Evolutionary conservation across 2,113 vertebrate species (phyloP).

Genomic region (Pycnonotus jocosus): DNA sequence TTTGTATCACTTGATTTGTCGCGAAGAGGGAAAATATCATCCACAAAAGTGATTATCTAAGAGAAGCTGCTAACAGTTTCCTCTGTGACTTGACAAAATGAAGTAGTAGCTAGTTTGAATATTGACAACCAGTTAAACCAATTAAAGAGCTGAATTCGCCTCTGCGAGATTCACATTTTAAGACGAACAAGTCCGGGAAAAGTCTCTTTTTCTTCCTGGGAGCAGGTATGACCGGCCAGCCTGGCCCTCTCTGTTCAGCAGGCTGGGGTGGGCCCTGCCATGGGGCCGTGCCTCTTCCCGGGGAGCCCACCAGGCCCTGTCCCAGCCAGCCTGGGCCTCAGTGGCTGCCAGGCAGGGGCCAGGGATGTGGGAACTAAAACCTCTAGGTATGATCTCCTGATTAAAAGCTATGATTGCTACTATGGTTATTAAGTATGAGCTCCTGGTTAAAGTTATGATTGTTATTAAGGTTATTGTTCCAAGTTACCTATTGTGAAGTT

Average conservation of each 20-base stretch:
- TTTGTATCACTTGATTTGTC: background rate
- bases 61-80: background rate
- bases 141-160: background rate
- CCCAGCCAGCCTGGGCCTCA: background rate
- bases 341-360: background rate
- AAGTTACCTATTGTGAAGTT: no score
- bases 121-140: background rate
- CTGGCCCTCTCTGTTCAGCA: background rate
- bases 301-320: background rate
- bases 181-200: background rate
- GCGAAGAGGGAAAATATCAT: background rate
- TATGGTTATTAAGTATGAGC: no score
- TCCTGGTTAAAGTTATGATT: no score
- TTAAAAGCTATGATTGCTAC: no score
- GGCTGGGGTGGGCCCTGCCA: background rate
- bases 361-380: no score
- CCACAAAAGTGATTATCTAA: background rate
- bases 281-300: background rate
- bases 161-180: background rate
- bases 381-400: no score
- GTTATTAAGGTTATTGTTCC: no score
- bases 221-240: background rate
- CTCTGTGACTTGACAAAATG: background rate
- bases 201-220: background rate
- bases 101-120: background rate